phyloP scores from a whole-genome alignment of 1,140 invertebrate genomes.

The Drosophila santomea region DNA sequence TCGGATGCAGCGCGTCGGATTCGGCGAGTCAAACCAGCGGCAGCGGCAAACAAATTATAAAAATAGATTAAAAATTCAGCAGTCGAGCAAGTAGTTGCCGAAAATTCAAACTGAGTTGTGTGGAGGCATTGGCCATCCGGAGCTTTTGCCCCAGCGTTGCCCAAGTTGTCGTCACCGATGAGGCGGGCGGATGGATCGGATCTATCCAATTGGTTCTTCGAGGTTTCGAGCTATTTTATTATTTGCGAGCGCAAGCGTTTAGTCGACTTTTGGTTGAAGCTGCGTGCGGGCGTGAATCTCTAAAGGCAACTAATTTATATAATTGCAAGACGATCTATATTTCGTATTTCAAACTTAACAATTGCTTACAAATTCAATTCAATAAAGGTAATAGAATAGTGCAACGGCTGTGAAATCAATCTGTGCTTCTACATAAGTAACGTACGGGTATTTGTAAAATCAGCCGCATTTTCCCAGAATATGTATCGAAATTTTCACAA shows the following conservation, averaged over 20 bases:
- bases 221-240: conserved; percentile 32
- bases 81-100: conserved; percentile 62
- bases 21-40: conserved; percentile 38
- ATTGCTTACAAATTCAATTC: background rate
- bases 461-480: background rate
- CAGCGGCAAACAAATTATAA: conserved; percentile 57
- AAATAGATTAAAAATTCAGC: conserved; percentile 70
- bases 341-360: background rate
- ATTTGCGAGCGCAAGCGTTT: conserved; percentile 51
- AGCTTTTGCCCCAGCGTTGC: conserved; percentile 34
- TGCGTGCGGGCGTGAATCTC: conserved; percentile 66
- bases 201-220: conserved; percentile 61
- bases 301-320: conserved; percentile 22
- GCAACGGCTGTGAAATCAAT: background rate
- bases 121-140: conserved; percentile 42
- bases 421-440: too few relatives aligned
- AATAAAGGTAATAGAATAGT: conserved; percentile 13
- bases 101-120: conserved; percentile 55
- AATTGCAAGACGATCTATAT: conserved; percentile 2
- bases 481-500: conserved; percentile 10
- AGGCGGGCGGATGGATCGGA: conserved; percentile 35
- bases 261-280: conserved; percentile 66
- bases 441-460: background rate
- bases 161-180: conserved; percentile 74
- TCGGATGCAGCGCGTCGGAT: conserved; percentile 20